Percentiles rank a stretch among this genome's conserved stretches.
These are phyloP conservation scores for Tamandua tetradactyla DNA, from an alignment of 2,797 vertebrate species.

Conservation along the genomic window DNA sequence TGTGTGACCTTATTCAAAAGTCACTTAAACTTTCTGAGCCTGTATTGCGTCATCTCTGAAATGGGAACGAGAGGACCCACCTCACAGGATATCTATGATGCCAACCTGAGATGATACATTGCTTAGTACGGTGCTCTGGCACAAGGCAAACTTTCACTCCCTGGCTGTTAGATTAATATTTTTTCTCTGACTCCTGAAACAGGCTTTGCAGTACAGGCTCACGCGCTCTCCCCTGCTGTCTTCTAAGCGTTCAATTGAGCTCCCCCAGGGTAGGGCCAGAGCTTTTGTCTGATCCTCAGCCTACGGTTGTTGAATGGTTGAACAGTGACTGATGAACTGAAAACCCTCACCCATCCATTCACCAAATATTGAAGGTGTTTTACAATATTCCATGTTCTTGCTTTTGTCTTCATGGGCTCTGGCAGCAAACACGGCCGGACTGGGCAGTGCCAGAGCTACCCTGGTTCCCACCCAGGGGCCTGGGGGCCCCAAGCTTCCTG, in stretches of 20 bases:
- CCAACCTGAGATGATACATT: neutral
- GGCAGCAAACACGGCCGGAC: too few species aligned
- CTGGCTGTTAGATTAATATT: neutral
- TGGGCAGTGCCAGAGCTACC: neutral
- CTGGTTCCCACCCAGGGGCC: neutral
- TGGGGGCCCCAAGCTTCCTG: neutral
- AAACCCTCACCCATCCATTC: constrained; percentile 1
- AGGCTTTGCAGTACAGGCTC: neutral
- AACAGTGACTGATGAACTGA: neutral
- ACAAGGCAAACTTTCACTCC: neutral
- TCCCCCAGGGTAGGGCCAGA: neutral
- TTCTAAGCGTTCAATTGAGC: neutral
- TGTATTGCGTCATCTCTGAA: neutral
- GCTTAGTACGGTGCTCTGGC: neutral
- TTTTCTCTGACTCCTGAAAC: neutral
- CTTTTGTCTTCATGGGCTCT: neutral
- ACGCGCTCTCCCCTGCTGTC: neutral
- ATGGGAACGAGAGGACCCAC: neutral
- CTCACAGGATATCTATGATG: neutral
- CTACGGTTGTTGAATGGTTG: too few species aligned
- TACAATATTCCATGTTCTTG: neutral
- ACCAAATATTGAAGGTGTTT: neutral
- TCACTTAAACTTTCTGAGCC: neutral
- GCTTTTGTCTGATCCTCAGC: constrained; percentile 33
- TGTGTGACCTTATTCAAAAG: neutral